Evolutionary conservation across 2,113 vertebrate species (phyloP), one percentile per base, ranked within the genome.

Genomic region (Xiphophorus couchianus): DNA sequence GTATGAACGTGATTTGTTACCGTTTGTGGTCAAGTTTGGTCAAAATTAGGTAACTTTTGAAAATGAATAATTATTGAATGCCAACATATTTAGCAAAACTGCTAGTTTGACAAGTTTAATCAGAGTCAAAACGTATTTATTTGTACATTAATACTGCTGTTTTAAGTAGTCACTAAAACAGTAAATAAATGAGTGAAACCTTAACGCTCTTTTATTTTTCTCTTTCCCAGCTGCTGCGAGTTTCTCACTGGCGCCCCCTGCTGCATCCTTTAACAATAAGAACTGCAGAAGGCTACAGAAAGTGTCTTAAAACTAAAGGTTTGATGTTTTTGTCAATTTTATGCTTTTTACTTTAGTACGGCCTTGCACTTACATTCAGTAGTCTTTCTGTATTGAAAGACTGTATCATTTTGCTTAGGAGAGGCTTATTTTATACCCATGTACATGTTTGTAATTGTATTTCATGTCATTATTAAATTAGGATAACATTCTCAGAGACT

Each of bases 141-240:
- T 17, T 48, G 15, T 48, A 48, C 1, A 48, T 48, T 14, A 19
- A 19, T 48, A 19, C 44, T 19, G 44, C 14, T 48, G 44, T 37
- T 37, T 37, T 37, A 37, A 37, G 2, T 12, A 37, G 35, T 11
- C 5, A 42, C 14, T 42, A 15, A 44, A 48, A 8, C 14, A 31
- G 19, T 25, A 65, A 19, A 17, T 63, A 31, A 25, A 35, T 33
- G 5, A 9, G 30, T 29, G 17, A 35, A 65, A 65, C 37, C 2
- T 25, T 29, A 15, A 14, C n/a, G 48, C 14, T 48, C 17, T 5
- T 48, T 48, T 48, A 15, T 69, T 31, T 11, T 19, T 51, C 51
- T 12, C 5, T 11, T 31, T 73, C 64, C 0, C 33, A 28, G 65
- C 89, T 91, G 90, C 33, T 88, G 71, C 25, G 9, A 87, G 66